A percentile compares a stretch with the other conserved stretches of the same genome.
Evolutionary conservation across 2,888 invertebrate genomes (phyloP).

Genomic region (Ophion ventricosus): DNA sequence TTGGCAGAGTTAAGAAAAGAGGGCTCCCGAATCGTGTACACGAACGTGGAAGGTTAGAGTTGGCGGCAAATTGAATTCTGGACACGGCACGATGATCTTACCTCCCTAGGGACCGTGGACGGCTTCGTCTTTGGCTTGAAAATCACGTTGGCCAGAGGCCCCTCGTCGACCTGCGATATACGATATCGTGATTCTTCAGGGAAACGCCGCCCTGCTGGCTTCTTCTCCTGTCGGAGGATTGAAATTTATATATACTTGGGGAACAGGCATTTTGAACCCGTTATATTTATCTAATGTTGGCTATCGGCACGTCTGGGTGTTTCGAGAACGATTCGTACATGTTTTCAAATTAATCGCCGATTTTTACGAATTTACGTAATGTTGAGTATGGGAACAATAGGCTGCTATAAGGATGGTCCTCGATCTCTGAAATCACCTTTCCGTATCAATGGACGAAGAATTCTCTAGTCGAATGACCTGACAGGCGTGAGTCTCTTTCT

Average conservation of each 20-base stretch:
- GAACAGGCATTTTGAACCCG: no score
- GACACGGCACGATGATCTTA: constrained; percentile 70
- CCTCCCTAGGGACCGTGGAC: constrained; percentile 56
- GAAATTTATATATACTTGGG: constrained; percentile 18
- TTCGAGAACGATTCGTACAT: not conserved
- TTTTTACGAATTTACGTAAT: not conserved
- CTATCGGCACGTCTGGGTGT: not conserved
- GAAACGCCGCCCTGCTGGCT: constrained; percentile 2
- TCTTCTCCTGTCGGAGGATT: constrained; percentile 1
- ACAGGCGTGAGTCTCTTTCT: constrained; percentile 3
- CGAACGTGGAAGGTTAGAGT: constrained; percentile 34
- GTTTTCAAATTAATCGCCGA: not conserved
- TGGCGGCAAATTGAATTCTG: constrained; percentile 72
- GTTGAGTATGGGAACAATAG: not conserved
- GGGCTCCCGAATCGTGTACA: constrained; percentile 23
- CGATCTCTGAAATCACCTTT: not conserved
- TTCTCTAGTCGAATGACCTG: constrained; percentile 6
- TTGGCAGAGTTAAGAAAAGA: constrained; percentile 32
- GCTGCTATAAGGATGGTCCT: not conserved
- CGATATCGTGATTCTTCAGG: constrained; percentile 73
- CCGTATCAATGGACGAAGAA: constrained; percentile 11
- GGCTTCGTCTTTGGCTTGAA: constrained; percentile 56
- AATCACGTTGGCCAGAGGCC: constrained; percentile 69
- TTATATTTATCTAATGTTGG: not conserved
- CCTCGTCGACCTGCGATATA: constrained; percentile 75